These are phyloP conservation scores for Andricus curvator DNA, from an alignment of 2,888 invertebrate genomes.

Conservation along the genomic window DNA sequence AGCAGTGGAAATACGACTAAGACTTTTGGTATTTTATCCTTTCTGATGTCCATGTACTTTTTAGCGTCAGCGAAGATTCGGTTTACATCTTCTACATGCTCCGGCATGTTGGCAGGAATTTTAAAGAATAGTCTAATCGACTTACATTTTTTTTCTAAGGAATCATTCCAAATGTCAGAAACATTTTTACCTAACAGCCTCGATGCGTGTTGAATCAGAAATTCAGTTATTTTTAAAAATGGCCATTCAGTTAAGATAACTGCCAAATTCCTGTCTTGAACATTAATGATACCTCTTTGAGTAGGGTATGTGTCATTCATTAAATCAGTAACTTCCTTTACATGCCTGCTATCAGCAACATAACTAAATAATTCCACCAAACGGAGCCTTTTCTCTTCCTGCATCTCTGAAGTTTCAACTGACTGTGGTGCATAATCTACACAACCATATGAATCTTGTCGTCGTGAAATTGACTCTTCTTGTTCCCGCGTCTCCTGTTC, in stretches of 20 bases:
- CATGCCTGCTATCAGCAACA: background rate
- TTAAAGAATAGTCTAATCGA: slow-evolving; percentile 38
- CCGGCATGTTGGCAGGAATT: background rate
- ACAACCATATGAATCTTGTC: slow-evolving; percentile 50
- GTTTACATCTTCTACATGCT: background rate
- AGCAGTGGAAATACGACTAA: too few species aligned
- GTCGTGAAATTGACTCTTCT: background rate
- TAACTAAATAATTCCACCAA: slow-evolving; percentile 30
- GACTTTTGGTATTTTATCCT: background rate
- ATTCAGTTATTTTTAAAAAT: slow-evolving; percentile 41
- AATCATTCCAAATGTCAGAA: slow-evolving; percentile 15
- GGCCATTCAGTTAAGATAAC: slow-evolving; percentile 42
- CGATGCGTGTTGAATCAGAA: slow-evolving; percentile 34
- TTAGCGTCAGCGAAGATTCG: background rate
- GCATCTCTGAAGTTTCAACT: slow-evolving; percentile 34
- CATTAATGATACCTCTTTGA: slow-evolving; percentile 41
- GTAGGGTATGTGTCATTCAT: slow-evolving; percentile 45
- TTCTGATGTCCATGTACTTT: background rate
- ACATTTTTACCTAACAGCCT: slow-evolving; percentile 42
- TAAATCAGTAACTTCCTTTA: slow-evolving; percentile 1
- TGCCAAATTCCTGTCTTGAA: background rate
- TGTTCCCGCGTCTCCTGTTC: background rate
- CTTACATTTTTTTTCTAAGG: slow-evolving; percentile 35
- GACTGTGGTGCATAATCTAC: slow-evolving; percentile 44
- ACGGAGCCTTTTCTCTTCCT: slow-evolving; percentile 41